A percentile compares a stretch with the other conserved stretches of the same genome.
These are phyloP conservation scores for Catharus minimus DNA, from an alignment of 2,113 vertebrate genomes.

Conservation along the genomic window DNA sequence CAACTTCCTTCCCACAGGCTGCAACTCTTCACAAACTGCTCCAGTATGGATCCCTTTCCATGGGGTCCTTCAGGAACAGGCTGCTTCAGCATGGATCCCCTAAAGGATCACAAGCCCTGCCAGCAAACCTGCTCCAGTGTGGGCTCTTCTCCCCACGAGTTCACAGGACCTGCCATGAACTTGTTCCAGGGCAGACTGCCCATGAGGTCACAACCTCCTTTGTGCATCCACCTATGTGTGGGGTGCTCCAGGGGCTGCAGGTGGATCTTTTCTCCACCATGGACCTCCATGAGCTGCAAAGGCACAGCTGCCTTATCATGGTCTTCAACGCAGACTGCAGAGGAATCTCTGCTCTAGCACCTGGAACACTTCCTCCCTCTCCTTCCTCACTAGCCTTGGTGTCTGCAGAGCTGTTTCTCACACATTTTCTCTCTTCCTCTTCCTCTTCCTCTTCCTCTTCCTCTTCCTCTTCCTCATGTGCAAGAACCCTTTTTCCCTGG, in stretches of 20 bases:
- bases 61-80: accelerated
- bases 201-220: background rate
- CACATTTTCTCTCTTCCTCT: background rate
- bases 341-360: background rate
- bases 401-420: background rate
- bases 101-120: no score
- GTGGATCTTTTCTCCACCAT: background rate
- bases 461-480: no score
- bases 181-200: background rate
- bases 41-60: background rate
- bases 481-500: background rate
- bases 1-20: background rate
- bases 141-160: background rate
- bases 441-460: background rate
- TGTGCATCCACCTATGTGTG: background rate
- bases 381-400: background rate
- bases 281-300: background rate
- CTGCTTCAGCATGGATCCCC: background rate
- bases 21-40: background rate
- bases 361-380: background rate
- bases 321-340: background rate
- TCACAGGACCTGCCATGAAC: background rate
- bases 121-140: background rate
- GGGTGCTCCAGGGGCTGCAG: background rate
- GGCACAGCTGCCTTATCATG: background rate